phyloP scores from a whole-genome alignment of 2,797 vertebrate species.

The Denticeps clupeoides region DNA sequence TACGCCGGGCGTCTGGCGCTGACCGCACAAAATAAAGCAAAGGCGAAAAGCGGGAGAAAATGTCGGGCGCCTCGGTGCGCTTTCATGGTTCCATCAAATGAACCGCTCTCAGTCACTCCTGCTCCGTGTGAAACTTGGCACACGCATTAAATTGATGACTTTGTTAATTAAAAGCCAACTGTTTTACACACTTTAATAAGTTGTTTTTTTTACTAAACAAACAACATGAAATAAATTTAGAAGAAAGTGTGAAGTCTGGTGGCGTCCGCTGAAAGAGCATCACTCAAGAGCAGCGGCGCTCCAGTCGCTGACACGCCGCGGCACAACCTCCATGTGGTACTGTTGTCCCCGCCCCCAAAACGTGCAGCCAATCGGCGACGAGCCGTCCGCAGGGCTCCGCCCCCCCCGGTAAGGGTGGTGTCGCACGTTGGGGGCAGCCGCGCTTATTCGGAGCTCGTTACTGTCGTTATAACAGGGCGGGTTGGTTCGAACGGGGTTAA shows the following conservation, averaged over 20 bases:
- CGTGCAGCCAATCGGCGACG: conserved; percentile 42
- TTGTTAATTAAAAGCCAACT: no score
- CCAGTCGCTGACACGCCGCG: conserved; percentile 35
- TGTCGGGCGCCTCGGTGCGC: conserved; percentile 12
- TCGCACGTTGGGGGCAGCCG: no score
- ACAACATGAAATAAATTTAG: no score
- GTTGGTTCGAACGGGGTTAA: no score
- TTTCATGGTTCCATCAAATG: conserved; percentile 53
- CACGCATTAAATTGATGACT: conserved; percentile 11
- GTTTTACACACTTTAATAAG: no score
- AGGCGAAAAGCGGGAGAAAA: conserved; percentile 25
- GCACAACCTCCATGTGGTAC: conserved; percentile 44
- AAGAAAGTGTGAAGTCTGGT: conserved; percentile 14
- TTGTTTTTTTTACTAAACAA: no score
- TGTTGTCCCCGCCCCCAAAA: conserved; percentile 32
- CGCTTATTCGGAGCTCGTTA: no score
- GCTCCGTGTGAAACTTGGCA: conserved; percentile 9
- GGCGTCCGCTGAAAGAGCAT: conserved; percentile 21
- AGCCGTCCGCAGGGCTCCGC: no score
- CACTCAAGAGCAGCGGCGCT: conserved; percentile 32
- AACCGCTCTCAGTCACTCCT: conserved; percentile 12
- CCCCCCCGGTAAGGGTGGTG: no score
- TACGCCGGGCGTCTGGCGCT: conserved; percentile 22
- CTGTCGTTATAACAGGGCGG: no score
- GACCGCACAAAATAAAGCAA: conserved; percentile 26